Percentiles rank a stretch among this genome's conserved stretches.
Conservation (phyloP, 2,888 invertebrate species). For the Tinea semifulvella region DNA sequence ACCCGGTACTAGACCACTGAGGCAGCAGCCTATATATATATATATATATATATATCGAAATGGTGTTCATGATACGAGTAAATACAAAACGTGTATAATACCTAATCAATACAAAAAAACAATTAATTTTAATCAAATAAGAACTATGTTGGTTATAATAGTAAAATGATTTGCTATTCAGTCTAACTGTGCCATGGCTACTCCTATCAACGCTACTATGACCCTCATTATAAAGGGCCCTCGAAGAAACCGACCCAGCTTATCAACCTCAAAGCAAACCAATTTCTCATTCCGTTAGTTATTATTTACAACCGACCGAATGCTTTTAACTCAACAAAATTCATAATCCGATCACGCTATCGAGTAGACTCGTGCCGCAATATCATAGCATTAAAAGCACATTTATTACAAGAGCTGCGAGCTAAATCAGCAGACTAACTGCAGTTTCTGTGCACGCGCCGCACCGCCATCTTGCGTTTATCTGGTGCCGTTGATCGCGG, state of each 20-base stretch:
- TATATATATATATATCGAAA: no score
- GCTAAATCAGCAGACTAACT: slow-evolving; percentile 44
- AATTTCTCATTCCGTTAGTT: slow-evolving; percentile 14
- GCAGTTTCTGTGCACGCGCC: slow-evolving; percentile 57
- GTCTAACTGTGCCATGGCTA: background rate
- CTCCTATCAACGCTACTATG: slow-evolving; percentile 5
- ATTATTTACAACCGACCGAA: slow-evolving; percentile 14
- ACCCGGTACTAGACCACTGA: no score
- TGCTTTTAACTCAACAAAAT: slow-evolving; percentile 32
- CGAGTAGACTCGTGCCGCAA: slow-evolving; percentile 41
- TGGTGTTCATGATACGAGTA: no score
- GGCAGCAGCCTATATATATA: no score
- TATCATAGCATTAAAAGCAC: slow-evolving; percentile 59
- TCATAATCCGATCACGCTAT: slow-evolving; percentile 38
- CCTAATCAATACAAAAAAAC: no score
- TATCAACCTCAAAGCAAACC: slow-evolving; percentile 1
- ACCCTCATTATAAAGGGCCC: slow-evolving; percentile 6
- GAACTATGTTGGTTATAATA: no score
- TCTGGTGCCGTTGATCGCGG: slow-evolving; percentile 65
- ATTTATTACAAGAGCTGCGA: slow-evolving; percentile 53
- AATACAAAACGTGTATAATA: no score
- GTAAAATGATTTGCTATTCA: no score
- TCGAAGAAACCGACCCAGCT: slow-evolving; percentile 7
- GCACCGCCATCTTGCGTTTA: slow-evolving; percentile 62
- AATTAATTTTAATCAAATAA: no score